phyloP scores from a whole-genome alignment of 1,140 invertebrate genomes.

The Ridgeia piscesae region DNA sequence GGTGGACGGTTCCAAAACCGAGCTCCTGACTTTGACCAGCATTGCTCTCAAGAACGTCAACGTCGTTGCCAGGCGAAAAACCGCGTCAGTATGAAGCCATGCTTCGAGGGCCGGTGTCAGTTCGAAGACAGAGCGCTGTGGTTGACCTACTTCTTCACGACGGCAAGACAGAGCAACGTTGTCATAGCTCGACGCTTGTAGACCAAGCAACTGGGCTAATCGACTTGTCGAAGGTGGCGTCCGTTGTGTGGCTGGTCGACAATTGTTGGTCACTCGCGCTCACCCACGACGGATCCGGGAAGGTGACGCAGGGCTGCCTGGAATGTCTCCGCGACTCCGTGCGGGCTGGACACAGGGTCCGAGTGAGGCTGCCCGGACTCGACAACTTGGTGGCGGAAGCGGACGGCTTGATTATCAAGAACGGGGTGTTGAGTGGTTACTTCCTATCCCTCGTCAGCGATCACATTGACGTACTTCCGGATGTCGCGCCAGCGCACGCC shows the following conservation, averaged over 20 bases:
- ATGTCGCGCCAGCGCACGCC: background rate
- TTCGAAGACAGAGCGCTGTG: background rate
- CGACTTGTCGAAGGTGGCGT: too few relatives aligned
- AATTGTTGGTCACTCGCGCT: background rate
- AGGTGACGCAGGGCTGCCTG: background rate
- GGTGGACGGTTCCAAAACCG: background rate
- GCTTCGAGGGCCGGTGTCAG: background rate
- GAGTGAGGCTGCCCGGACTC: background rate
- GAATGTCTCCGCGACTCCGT: background rate
- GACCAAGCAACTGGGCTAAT: too few relatives aligned
- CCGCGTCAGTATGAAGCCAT: background rate
- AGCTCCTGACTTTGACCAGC: background rate
- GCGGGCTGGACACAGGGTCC: conserved; percentile 8
- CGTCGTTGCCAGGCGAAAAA: background rate
- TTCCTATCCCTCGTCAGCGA: conserved; percentile 12
- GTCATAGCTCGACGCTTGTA: too few relatives aligned
- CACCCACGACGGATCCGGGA: background rate
- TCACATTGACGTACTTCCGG: background rate
- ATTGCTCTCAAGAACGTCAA: background rate
- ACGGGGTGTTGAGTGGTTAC: background rate
- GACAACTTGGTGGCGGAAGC: background rate
- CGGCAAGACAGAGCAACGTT: too few relatives aligned
- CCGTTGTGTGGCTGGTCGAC: too few relatives aligned
- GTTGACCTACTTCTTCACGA: too few relatives aligned
- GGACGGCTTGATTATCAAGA: background rate